Evolutionary conservation across 2,797 vertebrate genomes (phyloP), one percentile per base, ranked within the genome.

Genomic region (Gymnoscopelus microlampas): DNA sequence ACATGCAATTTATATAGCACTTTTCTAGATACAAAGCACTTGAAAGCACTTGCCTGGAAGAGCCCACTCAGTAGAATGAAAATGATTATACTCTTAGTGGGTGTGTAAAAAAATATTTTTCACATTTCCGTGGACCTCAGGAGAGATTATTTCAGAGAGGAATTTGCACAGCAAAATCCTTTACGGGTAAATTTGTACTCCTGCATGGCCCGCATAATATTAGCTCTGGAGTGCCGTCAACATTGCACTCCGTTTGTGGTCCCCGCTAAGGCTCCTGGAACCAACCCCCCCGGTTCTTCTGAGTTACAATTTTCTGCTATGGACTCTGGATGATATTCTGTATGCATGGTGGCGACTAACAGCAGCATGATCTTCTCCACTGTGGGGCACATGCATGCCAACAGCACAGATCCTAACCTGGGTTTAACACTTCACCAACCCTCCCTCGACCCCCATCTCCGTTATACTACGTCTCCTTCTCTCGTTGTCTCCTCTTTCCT

Each of bases 361-460:
- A 63, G 73, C 85, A 86, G 68, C 39, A 74, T 69, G 19, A n/a
- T 60, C 8, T 44, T 44, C 39, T 44, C 39, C 39, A 44, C 13
- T 48, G 39, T 47, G 59, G 58, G 6, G 19, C 50, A 39, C 19
- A 51, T 80, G 68, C 77, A 84, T 77, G 76, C 64, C 71, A 58
- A 39, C 26, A 29, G 47, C 51, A 63, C 55, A 66, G 32, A 48
- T 59, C 26, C 4, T 73, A 47, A 32, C 49, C 48, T 32, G 53
- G 13, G 23, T 68, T 39, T 54, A 54, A 9, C 35, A 63, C 59
- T 24, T 63, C 11, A 0, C 9, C 44, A 3, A 0, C 35, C 50
- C 59, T 14, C 54, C 7, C 44, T 55, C 6, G 66, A 11, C 32
- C 71, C 29, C 24, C 47, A 7, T 66, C 55, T 66, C 61, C 3